These are phyloP conservation scores for Microtus montanus DNA, from an alignment of 2,113 vertebrate species.

Conservation along the genomic window DNA sequence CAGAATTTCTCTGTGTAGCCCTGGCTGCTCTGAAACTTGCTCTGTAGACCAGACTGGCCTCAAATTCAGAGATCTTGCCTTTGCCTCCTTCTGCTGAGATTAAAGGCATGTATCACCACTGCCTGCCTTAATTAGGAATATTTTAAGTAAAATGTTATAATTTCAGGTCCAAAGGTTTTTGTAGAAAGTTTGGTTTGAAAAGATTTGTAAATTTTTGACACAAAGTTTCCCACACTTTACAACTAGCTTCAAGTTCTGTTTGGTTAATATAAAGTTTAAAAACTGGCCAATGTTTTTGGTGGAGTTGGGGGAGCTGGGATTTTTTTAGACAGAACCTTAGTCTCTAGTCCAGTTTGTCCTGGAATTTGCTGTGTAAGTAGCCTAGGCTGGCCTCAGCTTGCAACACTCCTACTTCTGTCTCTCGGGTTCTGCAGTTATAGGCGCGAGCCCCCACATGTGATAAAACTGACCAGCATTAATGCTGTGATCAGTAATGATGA, in stretches of 20 bases:
- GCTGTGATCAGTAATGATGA: not conserved
- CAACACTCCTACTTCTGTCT: not conserved
- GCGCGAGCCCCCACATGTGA: not conserved
- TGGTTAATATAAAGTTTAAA: not conserved
- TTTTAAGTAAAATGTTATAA: not conserved
- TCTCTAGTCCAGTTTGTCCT: not conserved
- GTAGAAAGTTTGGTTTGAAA: constrained; percentile 40
- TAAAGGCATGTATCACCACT: not conserved
- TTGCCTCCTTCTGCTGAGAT: not conserved
- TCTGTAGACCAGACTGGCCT: not conserved
- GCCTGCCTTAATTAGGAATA: not conserved
- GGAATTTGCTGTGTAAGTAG: not conserved
- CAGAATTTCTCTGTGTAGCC: not conserved
- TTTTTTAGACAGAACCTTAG: not conserved
- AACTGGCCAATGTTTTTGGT: not conserved
- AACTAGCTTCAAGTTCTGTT: constrained; percentile 29
- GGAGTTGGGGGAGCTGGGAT: not conserved
- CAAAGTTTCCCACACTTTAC: not conserved
- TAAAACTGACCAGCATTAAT: constrained; percentile 9
- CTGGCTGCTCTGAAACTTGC: not conserved
- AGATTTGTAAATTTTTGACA: not conserved
- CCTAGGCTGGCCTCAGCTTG: not conserved
- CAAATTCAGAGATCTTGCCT: not conserved
- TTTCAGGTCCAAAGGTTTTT: constrained; percentile 1
- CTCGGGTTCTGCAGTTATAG: not conserved